Evolutionary conservation across 1,140 invertebrate species (phyloP).

Genomic region (Bombus cullumanus): DNA sequence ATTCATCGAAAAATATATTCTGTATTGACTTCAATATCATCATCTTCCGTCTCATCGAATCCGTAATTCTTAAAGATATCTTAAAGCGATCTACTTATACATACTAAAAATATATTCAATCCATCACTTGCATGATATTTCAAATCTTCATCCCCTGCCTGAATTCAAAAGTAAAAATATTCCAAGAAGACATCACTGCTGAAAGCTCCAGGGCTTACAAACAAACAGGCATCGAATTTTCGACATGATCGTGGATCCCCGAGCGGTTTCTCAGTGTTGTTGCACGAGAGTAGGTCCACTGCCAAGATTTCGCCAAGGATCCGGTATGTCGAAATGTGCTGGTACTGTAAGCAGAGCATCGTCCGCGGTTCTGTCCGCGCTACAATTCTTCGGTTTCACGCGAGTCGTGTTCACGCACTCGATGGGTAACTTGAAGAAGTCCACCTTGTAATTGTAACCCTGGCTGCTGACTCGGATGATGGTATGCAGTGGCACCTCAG

Average conservation of each 20-base stretch:
- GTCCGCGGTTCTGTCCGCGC: conserved; percentile 84
- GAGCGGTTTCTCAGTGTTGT: conserved; percentile 74
- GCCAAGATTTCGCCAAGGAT: conserved; percentile 80
- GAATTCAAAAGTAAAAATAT: neutral
- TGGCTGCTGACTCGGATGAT: conserved; percentile 92
- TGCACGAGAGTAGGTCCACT: conserved; percentile 78
- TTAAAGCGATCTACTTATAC: conserved; percentile 1
- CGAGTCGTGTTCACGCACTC: conserved; percentile 94
- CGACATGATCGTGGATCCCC: conserved; percentile 25
- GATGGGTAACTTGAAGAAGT: conserved; percentile 90
- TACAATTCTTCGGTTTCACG: conserved; percentile 88
- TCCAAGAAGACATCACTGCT: neutral
- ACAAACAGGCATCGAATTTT: conserved; percentile 26
- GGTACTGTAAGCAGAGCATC: conserved; percentile 88
- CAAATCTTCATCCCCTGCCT: neutral
- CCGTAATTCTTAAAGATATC: neutral
- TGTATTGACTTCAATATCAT: neutral
- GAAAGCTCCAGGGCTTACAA: neutral
- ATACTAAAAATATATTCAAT: neutral
- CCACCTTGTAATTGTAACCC: conserved; percentile 92
- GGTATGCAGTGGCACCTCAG: conserved; percentile 95
- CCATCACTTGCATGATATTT: neutral
- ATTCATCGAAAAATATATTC: neutral
- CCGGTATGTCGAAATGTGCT: conserved; percentile 87
- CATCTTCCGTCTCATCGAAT: neutral